These are phyloP conservation scores for Pangasius macronema DNA, from an alignment of 2,797 vertebrate species.

Conservation along the genomic window DNA sequence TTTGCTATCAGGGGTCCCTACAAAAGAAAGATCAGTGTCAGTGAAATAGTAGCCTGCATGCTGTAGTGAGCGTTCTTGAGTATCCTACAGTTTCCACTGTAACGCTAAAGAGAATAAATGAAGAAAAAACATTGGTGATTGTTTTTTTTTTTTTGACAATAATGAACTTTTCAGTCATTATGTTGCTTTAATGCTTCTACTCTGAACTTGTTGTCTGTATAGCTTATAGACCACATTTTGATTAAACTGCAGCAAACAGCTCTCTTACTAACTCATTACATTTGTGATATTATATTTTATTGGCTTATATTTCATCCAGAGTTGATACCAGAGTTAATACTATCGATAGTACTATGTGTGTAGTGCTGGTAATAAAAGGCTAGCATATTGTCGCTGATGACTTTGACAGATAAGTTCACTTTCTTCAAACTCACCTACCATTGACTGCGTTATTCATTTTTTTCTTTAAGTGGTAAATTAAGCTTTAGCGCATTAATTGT, in stretches of 20 bases:
- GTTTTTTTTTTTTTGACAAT: not conserved
- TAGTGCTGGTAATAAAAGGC: slow-evolving; percentile 19
- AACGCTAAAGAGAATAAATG: not conserved
- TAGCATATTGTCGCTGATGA: not conserved
- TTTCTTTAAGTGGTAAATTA: not conserved
- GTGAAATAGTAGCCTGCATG: not conserved
- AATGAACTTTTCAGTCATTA: not conserved
- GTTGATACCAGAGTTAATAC: not conserved
- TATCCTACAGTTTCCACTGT: not conserved
- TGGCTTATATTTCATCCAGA: not conserved
- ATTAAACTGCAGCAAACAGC: not conserved
- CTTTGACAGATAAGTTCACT: not conserved
- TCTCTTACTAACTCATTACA: not conserved
- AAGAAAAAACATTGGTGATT: not conserved
- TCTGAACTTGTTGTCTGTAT: not conserved
- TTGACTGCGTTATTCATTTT: not conserved
- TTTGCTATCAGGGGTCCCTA: not conserved
- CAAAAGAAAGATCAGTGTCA: not conserved
- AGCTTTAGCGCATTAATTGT: not conserved
- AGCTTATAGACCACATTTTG: not conserved
- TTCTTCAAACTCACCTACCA: not conserved
- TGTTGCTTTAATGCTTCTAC: not conserved
- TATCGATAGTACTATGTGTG: not conserved
- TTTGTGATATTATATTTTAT: not conserved
- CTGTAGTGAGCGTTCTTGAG: not conserved